These are phyloP conservation scores for Drosophila jambulina DNA, from an alignment of 1,140 invertebrate species.

Conservation along the genomic window DNA sequence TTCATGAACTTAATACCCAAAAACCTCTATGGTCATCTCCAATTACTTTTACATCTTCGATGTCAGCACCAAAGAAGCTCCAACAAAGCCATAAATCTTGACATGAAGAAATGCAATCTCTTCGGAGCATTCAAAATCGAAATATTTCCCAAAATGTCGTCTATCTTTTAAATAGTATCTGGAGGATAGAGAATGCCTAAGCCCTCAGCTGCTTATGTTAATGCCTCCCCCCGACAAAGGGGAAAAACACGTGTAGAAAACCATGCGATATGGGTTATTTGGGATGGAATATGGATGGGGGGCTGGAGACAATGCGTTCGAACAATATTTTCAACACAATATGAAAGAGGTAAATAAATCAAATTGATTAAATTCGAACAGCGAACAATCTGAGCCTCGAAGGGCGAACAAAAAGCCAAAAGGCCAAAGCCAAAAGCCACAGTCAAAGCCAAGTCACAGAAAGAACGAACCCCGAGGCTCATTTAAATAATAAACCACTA, in stretches of 20 bases:
- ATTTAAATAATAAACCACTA: constrained; percentile 83
- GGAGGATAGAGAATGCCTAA: constrained; percentile 3
- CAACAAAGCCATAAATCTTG: constrained; percentile 39
- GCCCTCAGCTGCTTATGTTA: constrained; percentile 75
- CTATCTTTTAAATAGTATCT: constrained; percentile 19
- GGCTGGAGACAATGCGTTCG: constrained; percentile 62
- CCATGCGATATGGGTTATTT: constrained; percentile 61
- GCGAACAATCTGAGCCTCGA: constrained; percentile 41
- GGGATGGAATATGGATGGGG: constrained; percentile 45
- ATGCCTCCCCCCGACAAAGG: constrained; percentile 31
- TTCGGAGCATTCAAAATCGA: constrained; percentile 5
- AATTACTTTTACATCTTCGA: constrained; percentile 26
- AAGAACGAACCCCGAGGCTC: constrained; percentile 35
- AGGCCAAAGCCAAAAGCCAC: constrained; percentile 1
- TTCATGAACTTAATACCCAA: background rate
- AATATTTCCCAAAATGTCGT: constrained; percentile 27
- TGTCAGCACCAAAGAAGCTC: constrained; percentile 39
- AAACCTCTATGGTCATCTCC: constrained; percentile 5
- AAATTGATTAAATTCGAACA: constrained; percentile 83
- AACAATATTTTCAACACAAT: constrained; percentile 82
- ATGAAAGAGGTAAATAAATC: constrained; percentile 74
- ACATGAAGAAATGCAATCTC: constrained; percentile 38
- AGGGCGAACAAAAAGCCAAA: constrained; percentile 20
- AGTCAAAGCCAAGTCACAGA: background rate
- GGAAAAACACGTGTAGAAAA: constrained; percentile 52